Conservation (phyloP, 2,888 invertebrate genomes). For the Tinea semifulvella region DNA sequence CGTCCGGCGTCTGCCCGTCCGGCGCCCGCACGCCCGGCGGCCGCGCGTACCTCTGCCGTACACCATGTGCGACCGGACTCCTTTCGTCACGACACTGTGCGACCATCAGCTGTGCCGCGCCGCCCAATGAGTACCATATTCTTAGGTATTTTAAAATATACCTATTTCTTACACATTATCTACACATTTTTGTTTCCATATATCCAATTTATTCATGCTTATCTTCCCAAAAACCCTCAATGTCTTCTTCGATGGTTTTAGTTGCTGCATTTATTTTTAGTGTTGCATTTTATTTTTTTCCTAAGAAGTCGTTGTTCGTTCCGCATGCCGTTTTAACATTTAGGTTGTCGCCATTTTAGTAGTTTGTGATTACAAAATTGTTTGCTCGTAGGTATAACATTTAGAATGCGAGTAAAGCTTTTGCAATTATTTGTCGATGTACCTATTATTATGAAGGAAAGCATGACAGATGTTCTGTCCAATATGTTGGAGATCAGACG, state of each 20-base stretch:
- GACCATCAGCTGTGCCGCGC: constrained; percentile 1
- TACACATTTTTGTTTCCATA: neutral
- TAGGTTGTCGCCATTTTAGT: neutral
- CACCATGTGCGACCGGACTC: neutral
- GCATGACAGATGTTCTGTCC: no score
- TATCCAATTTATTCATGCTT: neutral
- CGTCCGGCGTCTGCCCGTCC: neutral
- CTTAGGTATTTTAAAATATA: constrained; percentile 8
- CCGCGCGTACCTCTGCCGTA: no score
- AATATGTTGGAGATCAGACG: no score
- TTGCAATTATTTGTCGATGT: no score
- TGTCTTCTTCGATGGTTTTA: constrained; percentile 5
- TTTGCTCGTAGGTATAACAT: neutral
- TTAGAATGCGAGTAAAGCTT: no score
- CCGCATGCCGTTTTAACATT: constrained; percentile 7
- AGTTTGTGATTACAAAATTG: neutral
- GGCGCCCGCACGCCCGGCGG: neutral
- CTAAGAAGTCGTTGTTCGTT: constrained; percentile 1
- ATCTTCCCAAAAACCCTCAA: neutral
- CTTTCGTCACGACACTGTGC: neutral
- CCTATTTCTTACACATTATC: constrained; percentile 6
- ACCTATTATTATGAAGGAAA: no score
- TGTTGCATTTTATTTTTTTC: constrained; percentile 2
- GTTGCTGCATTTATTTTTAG: constrained; percentile 8
- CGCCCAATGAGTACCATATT: constrained; percentile 8